Evolutionary conservation across 2,888 invertebrate genomes (phyloP), one percentile per base, ranked within the genome.

Genomic region (Diaprepes abbreviatus): DNA sequence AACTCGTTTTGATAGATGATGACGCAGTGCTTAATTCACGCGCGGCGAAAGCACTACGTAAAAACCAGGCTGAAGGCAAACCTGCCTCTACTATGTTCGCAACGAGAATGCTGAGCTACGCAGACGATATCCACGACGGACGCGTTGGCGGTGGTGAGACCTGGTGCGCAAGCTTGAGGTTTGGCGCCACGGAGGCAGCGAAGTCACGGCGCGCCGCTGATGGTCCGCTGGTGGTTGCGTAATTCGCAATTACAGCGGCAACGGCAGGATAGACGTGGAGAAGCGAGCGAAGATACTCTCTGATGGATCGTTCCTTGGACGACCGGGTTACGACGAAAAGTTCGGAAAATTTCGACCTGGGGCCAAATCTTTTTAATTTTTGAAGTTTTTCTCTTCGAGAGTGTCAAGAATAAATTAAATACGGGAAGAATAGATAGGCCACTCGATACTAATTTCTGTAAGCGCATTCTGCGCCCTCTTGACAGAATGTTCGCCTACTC

Each of bases 141-240:
- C 75, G 75, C 79, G 78, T 78, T 76, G 79, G 81, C 80, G 82
- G 82, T 80, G 80, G 79, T 79, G 79, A 81, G 80, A 79, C 78
- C 79, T 75, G 66, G 59, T 73, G 77, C 73, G 81, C 82, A 75
- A 79, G 83, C 82, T 80, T 79, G 70, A 60, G 70, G 3, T 28
- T 60, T 77, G 82, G 82, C 82, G 82, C 82, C 83, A 83, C 83
- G 82, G 82, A 82, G 80, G 80, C 81, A 81, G 66, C 62, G 48
- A 48, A 60, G 60, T 60, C 48, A 48, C 48, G 48, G 33, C 45
- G 65, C 55, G 43, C 33, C 31, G 65, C 65, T 40, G 40, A 31
- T 40, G 28, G 38, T n/a, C 28, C 24, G 66, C 52, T 55, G 57
- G 45, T 55, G 45, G 69, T 70, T 70, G 58, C 70, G 70, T 70